Conservation (phyloP, 2,113 vertebrate species). For the Larimichthys polyactis region DNA sequence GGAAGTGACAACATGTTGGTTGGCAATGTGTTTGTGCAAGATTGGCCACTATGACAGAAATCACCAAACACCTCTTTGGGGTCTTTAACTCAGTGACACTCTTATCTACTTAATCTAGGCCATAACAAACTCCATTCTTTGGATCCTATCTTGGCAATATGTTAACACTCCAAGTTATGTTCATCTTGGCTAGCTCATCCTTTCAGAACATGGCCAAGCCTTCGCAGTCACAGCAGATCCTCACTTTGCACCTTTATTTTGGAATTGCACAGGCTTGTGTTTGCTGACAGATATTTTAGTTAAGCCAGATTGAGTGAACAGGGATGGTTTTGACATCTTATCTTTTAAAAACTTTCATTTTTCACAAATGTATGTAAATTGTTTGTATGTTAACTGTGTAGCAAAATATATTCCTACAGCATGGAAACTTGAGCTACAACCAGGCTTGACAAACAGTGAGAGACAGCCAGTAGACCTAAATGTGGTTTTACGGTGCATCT, state of each 20-base stretch:
- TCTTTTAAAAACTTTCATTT: not conserved
- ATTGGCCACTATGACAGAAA: not conserved
- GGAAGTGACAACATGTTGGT: no score
- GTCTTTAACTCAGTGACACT: not conserved
- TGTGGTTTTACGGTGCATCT: conserved; percentile 12
- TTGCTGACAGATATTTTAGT: not conserved
- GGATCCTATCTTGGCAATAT: no score
- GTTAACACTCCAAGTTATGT: no score
- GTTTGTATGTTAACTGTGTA: not conserved
- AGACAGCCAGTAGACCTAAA: not conserved
- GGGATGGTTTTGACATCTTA: not conserved
- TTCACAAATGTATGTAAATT: not conserved
- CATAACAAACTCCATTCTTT: not conserved
- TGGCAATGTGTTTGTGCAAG: no score
- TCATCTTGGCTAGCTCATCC: no score
- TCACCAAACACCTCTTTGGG: not conserved
- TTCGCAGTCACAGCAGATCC: not conserved
- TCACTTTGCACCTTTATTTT: not conserved
- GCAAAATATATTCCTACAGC: not conserved
- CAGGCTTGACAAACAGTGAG: not conserved
- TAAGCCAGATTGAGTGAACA: not conserved
- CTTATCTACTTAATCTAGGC: not conserved
- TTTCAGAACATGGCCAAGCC: not conserved
- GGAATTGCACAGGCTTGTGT: not conserved
- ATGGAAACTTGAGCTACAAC: not conserved